phyloP scores from a whole-genome alignment of 2,888 invertebrate species.

The Oligia fasciuncula region DNA sequence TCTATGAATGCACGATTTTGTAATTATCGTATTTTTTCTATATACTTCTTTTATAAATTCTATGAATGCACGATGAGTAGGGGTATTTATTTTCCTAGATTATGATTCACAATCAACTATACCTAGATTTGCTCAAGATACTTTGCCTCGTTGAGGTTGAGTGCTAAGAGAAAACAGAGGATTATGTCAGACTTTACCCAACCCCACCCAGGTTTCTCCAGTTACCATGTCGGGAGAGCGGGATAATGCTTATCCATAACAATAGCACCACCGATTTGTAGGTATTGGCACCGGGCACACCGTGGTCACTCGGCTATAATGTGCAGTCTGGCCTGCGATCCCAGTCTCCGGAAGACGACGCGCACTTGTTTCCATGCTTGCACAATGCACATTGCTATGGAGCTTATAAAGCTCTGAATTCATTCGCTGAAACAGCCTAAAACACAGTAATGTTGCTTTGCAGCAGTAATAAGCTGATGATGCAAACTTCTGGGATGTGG shows the following conservation, averaged over 20 bases:
- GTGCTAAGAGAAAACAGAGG: too few species aligned
- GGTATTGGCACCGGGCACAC: neutral
- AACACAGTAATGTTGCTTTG: too few species aligned
- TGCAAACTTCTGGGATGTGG: too few species aligned
- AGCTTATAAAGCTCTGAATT: neutral
- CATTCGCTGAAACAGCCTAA: neutral
- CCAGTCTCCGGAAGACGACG: too few species aligned
- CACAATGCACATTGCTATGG: neutral
- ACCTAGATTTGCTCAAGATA: neutral
- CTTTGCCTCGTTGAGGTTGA: neutral
- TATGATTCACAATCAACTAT: conserved; percentile 7
- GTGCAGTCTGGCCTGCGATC: neutral
- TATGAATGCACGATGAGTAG: conserved; percentile 30
- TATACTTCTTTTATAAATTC: conserved; percentile 48
- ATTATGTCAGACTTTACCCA: neutral
- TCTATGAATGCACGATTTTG: conserved; percentile 36
- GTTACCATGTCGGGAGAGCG: too few species aligned
- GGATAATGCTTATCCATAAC: neutral
- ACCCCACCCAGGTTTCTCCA: neutral
- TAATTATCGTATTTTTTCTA: conserved; percentile 50
- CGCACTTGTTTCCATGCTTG: neutral
- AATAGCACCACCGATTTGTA: neutral
- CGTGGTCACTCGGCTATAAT: neutral
- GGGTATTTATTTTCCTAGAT: neutral
- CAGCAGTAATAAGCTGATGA: too few species aligned